These are phyloP conservation scores for Ictalurus furcatus DNA, from an alignment of 2,113 vertebrate species.

Conservation along the genomic window DNA sequence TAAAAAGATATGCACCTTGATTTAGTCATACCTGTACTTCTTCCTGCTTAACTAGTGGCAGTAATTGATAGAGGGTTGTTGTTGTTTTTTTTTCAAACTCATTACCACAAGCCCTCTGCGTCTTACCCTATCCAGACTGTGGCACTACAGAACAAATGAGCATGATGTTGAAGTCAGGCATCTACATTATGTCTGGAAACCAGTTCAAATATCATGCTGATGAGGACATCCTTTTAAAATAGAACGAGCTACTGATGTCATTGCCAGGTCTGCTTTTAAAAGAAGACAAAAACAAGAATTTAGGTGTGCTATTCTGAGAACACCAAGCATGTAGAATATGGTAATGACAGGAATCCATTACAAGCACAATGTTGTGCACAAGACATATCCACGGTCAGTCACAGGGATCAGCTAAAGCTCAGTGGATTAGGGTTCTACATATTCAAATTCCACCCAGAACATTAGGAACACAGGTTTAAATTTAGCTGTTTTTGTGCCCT, in stretches of 20 bases:
- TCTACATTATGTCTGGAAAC: not conserved
- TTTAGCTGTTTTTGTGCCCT: conserved; percentile 16
- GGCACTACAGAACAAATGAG: not conserved
- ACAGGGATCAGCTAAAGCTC: conserved; percentile 15
- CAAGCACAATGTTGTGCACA: not conserved
- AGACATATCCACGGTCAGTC: not conserved
- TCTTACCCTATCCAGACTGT: not conserved
- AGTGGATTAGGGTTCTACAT: conserved; percentile 12
- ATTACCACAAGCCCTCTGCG: not conserved
- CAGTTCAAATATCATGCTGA: conserved; percentile 1
- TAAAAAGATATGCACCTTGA: conserved; percentile 67
- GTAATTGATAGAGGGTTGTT: not conserved
- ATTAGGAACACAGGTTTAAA: not conserved
- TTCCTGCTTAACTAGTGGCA: conserved; percentile 11
- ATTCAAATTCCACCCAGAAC: not conserved
- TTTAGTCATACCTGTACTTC: conserved; percentile 52
- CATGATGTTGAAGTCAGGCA: not conserved
- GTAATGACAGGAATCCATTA: not conserved
- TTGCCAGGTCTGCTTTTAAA: conserved; percentile 9
- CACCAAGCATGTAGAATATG: conserved; percentile 1
- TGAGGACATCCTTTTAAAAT: conserved; percentile 28
- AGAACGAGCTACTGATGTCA: conserved; percentile 19
- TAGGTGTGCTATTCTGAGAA: conserved; percentile 20
- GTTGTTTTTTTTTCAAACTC: not conserved
- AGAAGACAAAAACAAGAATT: not conserved